These are phyloP conservation scores for Vombatus ursinus DNA, from an alignment of 2,113 vertebrate genomes.

Conservation along the genomic window DNA sequence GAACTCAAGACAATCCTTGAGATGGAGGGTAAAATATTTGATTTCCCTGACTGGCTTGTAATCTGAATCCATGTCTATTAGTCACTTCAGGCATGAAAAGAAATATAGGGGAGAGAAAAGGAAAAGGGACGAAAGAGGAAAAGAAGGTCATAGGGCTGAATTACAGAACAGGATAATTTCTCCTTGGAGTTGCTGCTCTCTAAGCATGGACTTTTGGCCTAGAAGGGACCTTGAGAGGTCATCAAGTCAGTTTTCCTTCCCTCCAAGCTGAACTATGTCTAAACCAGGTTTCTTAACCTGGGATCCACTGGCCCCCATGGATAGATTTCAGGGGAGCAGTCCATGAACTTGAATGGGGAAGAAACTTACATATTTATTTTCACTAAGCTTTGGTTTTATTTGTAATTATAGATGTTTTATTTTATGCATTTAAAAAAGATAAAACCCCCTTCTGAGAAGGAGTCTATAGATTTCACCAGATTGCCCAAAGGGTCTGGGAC, in stretches of 20 bases:
- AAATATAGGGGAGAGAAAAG: neutral
- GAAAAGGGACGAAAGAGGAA: neutral
- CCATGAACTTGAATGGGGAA: neutral
- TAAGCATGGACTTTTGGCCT: neutral
- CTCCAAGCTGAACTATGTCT: neutral
- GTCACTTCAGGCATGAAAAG: neutral
- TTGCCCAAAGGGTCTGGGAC: neutral
- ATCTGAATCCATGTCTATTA: neutral
- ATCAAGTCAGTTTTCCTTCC: neutral
- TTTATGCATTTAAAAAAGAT: neutral
- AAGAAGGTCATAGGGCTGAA: neutral
- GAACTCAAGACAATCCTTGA: neutral
- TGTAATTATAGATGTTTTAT: neutral
- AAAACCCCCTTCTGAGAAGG: neutral
- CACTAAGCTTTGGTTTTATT: neutral
- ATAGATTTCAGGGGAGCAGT: neutral
- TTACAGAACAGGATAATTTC: neutral
- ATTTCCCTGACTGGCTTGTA: neutral
- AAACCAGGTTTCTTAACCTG: neutral
- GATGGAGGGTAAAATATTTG: neutral
- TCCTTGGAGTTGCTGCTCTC: neutral
- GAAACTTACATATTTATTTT: neutral
- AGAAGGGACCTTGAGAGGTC: neutral
- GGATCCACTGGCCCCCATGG: neutral
- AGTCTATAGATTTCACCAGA: neutral